Conservation (phyloP, 2,113 vertebrate species). For the Hiodon tergisus region DNA sequence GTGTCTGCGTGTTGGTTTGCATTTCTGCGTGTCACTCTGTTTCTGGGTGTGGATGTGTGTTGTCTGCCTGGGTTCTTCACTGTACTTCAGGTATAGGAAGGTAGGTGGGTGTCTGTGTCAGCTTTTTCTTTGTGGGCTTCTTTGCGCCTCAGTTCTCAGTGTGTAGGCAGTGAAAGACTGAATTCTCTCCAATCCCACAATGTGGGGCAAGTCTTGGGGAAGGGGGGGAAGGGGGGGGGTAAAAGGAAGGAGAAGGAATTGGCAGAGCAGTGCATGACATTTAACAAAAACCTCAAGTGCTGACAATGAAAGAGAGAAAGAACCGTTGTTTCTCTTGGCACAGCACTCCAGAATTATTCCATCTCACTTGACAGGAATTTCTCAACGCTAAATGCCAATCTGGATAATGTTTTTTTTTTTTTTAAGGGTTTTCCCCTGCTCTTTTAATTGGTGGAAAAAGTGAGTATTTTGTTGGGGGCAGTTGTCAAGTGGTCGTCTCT, state of each 20-base stretch:
- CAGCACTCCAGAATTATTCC: constrained; percentile 73
- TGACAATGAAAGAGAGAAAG: constrained; percentile 69
- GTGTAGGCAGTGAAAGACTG: constrained; percentile 55
- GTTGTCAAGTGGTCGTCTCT: constrained; percentile 84
- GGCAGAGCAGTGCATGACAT: constrained; percentile 47
- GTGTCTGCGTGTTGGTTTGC: too few relatives aligned
- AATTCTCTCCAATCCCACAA: constrained; percentile 4
- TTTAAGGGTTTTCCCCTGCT: too few relatives aligned
- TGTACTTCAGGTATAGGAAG: neutral
- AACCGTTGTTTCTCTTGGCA: constrained; percentile 82
- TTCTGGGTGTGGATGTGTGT: neutral
- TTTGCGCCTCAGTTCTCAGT: constrained; percentile 37
- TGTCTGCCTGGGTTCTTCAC: neutral
- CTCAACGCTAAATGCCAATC: constrained; percentile 65
- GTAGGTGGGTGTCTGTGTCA: neutral
- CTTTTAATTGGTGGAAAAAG: constrained; percentile 80
- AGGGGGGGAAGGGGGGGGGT: constrained; percentile 38
- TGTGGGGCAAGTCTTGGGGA: constrained; percentile 40
- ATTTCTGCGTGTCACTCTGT: constrained; percentile 28
- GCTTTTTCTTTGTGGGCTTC: neutral
- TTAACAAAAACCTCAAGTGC: constrained; percentile 67
- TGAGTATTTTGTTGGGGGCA: constrained; percentile 73
- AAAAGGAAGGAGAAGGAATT: constrained; percentile 46
- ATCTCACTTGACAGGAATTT: constrained; percentile 69
- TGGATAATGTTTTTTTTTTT: constrained; percentile 59